Percentiles rank a stretch among this genome's conserved stretches.
Conservation (phyloP, 2,888 invertebrate genomes). For the Galeruca laticollis region DNA sequence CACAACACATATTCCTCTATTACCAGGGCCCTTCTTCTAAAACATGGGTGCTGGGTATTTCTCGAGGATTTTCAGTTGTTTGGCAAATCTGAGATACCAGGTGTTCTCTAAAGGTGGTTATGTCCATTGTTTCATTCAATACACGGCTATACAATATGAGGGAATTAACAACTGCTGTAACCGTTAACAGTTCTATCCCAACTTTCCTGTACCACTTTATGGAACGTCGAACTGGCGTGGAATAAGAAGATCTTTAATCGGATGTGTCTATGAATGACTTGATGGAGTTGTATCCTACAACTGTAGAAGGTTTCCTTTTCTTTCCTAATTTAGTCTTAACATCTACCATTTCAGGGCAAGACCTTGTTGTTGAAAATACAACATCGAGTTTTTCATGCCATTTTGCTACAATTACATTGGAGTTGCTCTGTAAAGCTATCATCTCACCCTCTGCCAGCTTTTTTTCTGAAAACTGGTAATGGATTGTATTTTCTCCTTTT, state of each 20-base stretch:
- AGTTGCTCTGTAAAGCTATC: constrained; percentile 40
- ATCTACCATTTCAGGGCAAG: constrained; percentile 6
- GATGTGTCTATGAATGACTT: constrained; percentile 17
- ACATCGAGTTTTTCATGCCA: constrained; percentile 24
- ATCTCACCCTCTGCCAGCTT: constrained; percentile 42
- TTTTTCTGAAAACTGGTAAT: constrained; percentile 38
- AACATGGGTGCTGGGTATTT: too few species aligned
- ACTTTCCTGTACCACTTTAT: constrained; percentile 29
- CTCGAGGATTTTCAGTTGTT: background rate
- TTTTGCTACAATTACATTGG: constrained; percentile 29
- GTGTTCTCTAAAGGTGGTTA: constrained; percentile 12
- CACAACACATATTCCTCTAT: background rate
- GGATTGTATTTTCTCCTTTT: constrained; percentile 46
- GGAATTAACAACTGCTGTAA: constrained; percentile 33
- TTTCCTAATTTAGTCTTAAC: background rate
- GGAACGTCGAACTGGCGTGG: background rate
- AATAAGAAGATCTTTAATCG: constrained; percentile 3
- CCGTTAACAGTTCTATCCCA: too few species aligned
- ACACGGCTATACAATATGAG: constrained; percentile 9
- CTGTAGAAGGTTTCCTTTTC: background rate
- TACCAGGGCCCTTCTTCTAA: too few species aligned
- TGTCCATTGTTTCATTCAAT: constrained; percentile 8
- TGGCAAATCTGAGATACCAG: background rate
- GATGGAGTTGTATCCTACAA: constrained; percentile 24
- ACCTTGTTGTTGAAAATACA: background rate